These are phyloP conservation scores for Kryptolebias ocellatus DNA, from an alignment of 2,797 vertebrate genomes.

Conservation along the genomic window DNA sequence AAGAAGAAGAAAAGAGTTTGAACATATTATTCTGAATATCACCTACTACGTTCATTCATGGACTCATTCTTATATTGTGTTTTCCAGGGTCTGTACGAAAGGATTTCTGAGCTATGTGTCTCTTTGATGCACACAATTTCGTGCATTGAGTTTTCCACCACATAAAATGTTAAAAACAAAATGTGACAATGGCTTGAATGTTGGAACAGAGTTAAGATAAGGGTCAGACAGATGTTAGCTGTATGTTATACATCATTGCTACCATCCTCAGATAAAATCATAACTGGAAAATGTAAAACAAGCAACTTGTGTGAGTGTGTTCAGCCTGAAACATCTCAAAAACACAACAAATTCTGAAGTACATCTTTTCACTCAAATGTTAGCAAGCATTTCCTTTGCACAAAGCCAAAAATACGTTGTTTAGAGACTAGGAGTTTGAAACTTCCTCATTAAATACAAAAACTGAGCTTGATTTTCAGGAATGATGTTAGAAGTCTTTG, in stretches of 20 bases:
- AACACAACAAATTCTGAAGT: background rate
- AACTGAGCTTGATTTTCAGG: background rate
- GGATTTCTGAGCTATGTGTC: no score
- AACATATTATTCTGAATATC: no score
- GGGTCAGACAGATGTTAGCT: background rate
- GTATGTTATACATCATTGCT: conserved; percentile 9
- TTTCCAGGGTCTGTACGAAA: no score
- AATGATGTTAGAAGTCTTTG: background rate
- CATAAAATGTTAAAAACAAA: no score
- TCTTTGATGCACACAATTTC: no score
- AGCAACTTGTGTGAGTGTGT: background rate
- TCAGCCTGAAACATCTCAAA: background rate
- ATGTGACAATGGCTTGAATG: background rate
- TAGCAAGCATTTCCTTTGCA: background rate
- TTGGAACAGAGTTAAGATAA: background rate
- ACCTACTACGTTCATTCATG: no score
- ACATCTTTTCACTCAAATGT: background rate
- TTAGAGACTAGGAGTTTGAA: background rate
- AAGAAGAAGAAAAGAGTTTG: no score
- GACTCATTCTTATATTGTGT: no score
- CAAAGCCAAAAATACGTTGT: background rate
- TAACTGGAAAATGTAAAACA: background rate
- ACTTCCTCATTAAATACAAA: background rate
- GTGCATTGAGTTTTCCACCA: no score
- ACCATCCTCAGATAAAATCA: background rate